Base-by-base conservation (phyloP, 2,888 invertebrate genomes). In the Pollenia angustigena region DNA sequence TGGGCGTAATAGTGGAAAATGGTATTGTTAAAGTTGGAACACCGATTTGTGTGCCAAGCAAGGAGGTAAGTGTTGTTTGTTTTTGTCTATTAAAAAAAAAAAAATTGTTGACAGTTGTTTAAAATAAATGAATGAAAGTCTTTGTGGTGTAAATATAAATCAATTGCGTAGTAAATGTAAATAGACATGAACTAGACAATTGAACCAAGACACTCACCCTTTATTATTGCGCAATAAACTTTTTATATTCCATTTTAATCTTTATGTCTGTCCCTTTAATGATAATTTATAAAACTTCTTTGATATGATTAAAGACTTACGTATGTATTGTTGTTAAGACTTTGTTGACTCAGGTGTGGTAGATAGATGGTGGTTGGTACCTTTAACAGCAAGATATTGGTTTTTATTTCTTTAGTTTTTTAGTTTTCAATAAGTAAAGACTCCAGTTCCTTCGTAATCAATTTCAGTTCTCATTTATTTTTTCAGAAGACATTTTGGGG, bases 21-120 rank as follows among this genome's bases (percentile, higher is more conserved):
- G 99, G 99, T 56, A 96, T 99, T 84, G 95, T 99, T 62, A 98
- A 97, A 93, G 97, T 98, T 90, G 99, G 99, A 81, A 99, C 99
- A 0, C 99, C 99, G 0, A 95, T 99, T 75, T 99, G 99, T 94
- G 99, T 99, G 75, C 99, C 99, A 82, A 97, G 96, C 92, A 97
- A 98, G 95, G 99, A 99, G 93, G 98, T 98, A 92, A 95, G 95
- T 94, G 74, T 16, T 40, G 8, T 18, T 44, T 71, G n/a, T n/a
- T 32, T 18, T 4, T 46, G n/a, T 54, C 23, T 48, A 18, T 56
- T 32, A 14, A 32, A 23, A n/a, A 1, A 60, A 60, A 40, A 72
- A 48, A 40, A 48, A 80, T 18, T 18, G 32, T 48, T 11, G 32
- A 42, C 23, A 68, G 42, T 48, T 64, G n/a, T 54, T 64, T 54